Evolutionary conservation across 2,797 vertebrate genomes (phyloP).

Genomic region (Pseudomugil tenellus): DNA sequence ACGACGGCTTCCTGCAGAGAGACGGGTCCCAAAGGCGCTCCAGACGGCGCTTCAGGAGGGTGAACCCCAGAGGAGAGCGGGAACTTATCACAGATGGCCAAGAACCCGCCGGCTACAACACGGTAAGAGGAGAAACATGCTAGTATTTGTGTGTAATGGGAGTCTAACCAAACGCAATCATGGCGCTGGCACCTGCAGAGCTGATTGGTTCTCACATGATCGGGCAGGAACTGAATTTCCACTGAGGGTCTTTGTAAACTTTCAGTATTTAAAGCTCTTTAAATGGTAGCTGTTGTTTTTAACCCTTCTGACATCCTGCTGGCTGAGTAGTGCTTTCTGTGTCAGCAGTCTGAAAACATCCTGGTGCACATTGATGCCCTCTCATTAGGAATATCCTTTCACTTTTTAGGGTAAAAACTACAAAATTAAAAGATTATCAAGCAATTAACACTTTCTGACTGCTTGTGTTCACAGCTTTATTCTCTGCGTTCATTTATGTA

Average conservation of each 20-base stretch:
- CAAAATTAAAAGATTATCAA: background rate
- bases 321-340: background rate
- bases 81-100: slow-evolving; percentile 90
- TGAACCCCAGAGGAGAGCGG: slow-evolving; percentile 89
- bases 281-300: background rate
- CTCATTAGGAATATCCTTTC: background rate
- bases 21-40: slow-evolving; percentile 88
- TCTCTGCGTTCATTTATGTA: background rate
- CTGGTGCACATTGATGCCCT: background rate
- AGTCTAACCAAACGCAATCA: background rate
- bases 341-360: background rate
- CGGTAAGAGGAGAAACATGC: slow-evolving; percentile 70
- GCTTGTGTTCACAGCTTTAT: background rate
- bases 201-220: background rate
- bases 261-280: background rate
- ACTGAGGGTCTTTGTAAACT: background rate
- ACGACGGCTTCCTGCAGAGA: slow-evolving; percentile 87
- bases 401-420: background rate
- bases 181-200: background rate
- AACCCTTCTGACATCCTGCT: background rate
- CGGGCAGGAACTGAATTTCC: background rate
- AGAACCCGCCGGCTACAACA: slow-evolving; percentile 80
- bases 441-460: background rate
- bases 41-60: slow-evolving; percentile 87
- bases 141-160: background rate